Percentiles rank a stretch among this genome's conserved stretches.
These are phyloP conservation scores for Leucoraja ocellata DNA, from an alignment of 2,797 vertebrate species.

Conservation along the genomic window DNA sequence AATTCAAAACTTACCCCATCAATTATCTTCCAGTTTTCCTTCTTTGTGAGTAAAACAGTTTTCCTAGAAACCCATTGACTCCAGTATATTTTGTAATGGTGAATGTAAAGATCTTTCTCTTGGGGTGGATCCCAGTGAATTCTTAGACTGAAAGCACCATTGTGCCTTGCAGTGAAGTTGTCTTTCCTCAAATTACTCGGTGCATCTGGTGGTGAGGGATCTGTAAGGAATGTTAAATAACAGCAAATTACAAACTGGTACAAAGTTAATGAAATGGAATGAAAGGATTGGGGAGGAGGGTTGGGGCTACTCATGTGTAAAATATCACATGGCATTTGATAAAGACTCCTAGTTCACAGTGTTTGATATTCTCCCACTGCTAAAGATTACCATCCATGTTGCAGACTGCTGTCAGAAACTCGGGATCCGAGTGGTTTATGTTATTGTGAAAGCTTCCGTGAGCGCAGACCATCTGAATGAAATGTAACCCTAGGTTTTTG, in stretches of 20 bases:
- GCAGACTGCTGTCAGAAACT: too few relatives aligned
- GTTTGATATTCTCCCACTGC: neutral
- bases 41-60: constrained; percentile 45
- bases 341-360: neutral
- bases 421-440: too few relatives aligned
- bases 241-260: neutral
- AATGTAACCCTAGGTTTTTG: too few relatives aligned
- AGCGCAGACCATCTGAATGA: too few relatives aligned
- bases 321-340: neutral
- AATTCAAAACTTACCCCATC: constrained; percentile 57
- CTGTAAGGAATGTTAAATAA: constrained; percentile 47
- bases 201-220: constrained; percentile 61
- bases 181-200: constrained; percentile 54
- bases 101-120: constrained; percentile 60
- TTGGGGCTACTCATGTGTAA: neutral
- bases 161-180: constrained; percentile 56
- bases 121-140: constrained; percentile 57
- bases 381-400: neutral
- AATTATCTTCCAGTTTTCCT: constrained; percentile 60
- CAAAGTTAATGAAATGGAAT: neutral
- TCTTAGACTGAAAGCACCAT: constrained; percentile 45
- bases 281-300: neutral
- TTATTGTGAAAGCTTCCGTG: too few relatives aligned
- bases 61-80: constrained; percentile 41
- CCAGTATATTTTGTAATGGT: constrained; percentile 66